Evolutionary conservation across 2,888 invertebrate species (phyloP), one percentile per base, ranked within the genome.

Genomic region (Oxystoma pomonae): DNA sequence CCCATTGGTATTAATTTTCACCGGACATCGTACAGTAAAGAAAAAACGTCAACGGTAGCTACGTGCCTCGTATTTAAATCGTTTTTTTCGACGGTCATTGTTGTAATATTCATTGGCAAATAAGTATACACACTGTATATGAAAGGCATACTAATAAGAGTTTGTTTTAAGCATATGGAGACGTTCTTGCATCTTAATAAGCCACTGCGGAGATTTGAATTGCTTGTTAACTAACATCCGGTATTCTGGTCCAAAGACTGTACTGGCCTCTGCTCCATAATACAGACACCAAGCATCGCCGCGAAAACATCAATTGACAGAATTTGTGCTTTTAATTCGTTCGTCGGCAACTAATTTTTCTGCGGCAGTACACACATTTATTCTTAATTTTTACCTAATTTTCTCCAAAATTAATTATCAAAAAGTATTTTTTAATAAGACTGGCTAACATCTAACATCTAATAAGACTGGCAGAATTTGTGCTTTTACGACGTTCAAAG

Each of bases 211-310:
- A 74, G 71, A 72, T 74, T 73, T 70, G 72, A 73, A 71, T 73
- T 73, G 73, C 71, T 69, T 73, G 73, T 73, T 74, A 74, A 73
- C 69, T 69, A 69, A 73, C 73, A 74, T 74, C 74, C 74, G 74
- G 74, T 73, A 19, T 53, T 53, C 35, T 53, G 53, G 5, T 53
- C 53, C 53, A 9, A 53, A 35, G 35, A 35, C 3, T n/a, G n/a
- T 35, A 3, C 35, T 35, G 35, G 35, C 35, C 12, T 35, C 35
- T 35, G 35, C 5, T n/a, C n/a, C n/a, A n/a, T n/a, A n/a, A n/a
- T n/a, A n/a, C n/a, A n/a, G n/a, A n/a, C n/a, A n/a, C n/a, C n/a
- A n/a, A n/a, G n/a, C n/a, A n/a, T n/a, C n/a, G n/a, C n/a, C n/a
- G n/a, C n/a, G n/a, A n/a, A n/a, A n/a, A n/a, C n/a, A n/a, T n/a